phyloP scores from a whole-genome alignment of 2,888 invertebrate genomes.

The Calliscelio sp. region DNA sequence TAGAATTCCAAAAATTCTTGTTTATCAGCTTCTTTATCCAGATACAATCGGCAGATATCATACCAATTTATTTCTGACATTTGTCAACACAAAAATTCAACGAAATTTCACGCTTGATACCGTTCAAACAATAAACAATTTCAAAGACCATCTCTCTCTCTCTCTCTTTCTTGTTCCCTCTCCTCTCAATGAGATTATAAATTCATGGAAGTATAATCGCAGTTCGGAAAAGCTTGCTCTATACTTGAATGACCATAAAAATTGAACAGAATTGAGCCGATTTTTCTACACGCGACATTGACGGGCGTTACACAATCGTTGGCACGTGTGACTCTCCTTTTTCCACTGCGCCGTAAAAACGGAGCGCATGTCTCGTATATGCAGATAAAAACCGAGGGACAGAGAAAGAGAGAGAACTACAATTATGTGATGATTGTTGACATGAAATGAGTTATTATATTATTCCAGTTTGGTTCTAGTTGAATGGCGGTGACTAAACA shows the following conservation, averaged over 20 bases:
- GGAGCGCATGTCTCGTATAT: not conserved
- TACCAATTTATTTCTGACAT: too few relatives aligned
- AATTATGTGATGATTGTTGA: slow-evolving; percentile 22
- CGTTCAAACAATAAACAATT: too few relatives aligned
- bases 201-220: too few relatives aligned
- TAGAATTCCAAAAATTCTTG: too few relatives aligned
- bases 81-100: too few relatives aligned
- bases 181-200: too few relatives aligned
- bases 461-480: slow-evolving; percentile 58
- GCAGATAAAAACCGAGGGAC: not conserved
- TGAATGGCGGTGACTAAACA: slow-evolving; percentile 78
- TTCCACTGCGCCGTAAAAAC: slow-evolving; percentile 9
- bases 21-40: too few relatives aligned
- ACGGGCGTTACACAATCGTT: slow-evolving; percentile 27
- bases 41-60: too few relatives aligned
- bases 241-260: not conserved
- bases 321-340: slow-evolving; percentile 26
- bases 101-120: too few relatives aligned
- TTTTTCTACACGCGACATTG: slow-evolving; percentile 30
- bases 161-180: too few relatives aligned
- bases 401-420: slow-evolving; percentile 1
- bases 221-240: not conserved
- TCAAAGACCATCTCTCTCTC: too few relatives aligned
- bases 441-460: not conserved
- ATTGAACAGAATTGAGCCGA: not conserved